A percentile compares a stretch with the other conserved stretches of the same genome.
Conservation (phyloP, 2,797 vertebrate genomes). For the Orestias chungarensis region DNA sequence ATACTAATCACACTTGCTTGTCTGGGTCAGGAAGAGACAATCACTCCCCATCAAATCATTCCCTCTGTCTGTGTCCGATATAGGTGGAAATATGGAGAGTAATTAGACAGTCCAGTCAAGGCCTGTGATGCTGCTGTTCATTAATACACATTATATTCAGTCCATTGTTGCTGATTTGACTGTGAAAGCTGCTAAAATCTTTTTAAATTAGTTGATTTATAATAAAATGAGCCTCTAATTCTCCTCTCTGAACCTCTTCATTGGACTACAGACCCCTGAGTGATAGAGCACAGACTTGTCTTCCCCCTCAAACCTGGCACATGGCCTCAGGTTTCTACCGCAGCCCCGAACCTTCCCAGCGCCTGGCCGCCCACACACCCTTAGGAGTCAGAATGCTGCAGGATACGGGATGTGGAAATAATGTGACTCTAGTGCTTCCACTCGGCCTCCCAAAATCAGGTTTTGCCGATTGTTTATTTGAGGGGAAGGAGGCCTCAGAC, state of each 20-base stretch:
- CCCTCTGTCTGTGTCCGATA: conserved; percentile 47
- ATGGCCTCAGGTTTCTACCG: conserved; percentile 81
- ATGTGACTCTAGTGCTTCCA: conserved; percentile 82
- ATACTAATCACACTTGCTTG: conserved; percentile 50
- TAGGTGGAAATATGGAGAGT: conserved; percentile 47
- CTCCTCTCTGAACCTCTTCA: conserved; percentile 39
- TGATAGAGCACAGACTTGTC: conserved; percentile 54
- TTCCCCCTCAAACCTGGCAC: conserved; percentile 73
- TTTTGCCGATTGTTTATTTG: conserved; percentile 93
- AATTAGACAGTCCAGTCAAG: conserved; percentile 68
- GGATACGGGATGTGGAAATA: conserved; percentile 84
- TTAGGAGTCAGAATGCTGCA: conserved; percentile 67
- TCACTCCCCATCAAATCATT: conserved; percentile 39
- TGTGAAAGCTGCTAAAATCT: conserved; percentile 43
- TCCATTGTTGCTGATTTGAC: conserved; percentile 50
- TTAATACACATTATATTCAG: conserved; percentile 68
- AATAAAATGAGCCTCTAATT: conserved; percentile 34
- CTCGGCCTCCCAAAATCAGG: conserved; percentile 86
- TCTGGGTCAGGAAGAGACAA: conserved; percentile 58
- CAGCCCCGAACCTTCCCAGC: conserved; percentile 73
- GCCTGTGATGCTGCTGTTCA: conserved; percentile 60
- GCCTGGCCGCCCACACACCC: conserved; percentile 68
- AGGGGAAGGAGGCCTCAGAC: conserved; percentile 89
- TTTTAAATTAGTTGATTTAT: conserved; percentile 51
- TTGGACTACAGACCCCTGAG: conserved; percentile 50